Evolutionary conservation across 2,113 vertebrate genomes (phyloP).

Genomic region (Eudyptes chrysolophus): DNA sequence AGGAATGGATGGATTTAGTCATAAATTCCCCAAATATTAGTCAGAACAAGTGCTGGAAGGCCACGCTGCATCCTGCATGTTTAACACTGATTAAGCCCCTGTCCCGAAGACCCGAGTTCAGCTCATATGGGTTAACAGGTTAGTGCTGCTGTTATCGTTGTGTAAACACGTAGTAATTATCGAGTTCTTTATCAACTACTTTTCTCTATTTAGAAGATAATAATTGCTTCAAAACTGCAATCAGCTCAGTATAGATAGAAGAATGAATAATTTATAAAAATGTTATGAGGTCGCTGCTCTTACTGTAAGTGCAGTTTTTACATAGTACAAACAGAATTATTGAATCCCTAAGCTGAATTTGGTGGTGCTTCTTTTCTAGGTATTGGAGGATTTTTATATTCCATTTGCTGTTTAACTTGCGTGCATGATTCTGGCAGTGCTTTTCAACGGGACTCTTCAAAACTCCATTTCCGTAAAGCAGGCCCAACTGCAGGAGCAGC

Average conservation of each 20-base stretch:
- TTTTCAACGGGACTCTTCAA: background rate
- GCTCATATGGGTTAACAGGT: background rate
- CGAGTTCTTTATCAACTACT: background rate
- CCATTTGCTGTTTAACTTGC: background rate
- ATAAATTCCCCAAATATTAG: background rate
- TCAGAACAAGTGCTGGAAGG: background rate
- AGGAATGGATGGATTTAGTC: background rate
- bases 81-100: background rate
- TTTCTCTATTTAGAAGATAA: background rate
- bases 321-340: background rate
- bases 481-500: background rate
- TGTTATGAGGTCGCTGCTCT: background rate
- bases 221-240: conserved; percentile 6
- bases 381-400: background rate
- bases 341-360: background rate
- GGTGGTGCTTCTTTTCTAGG: background rate
- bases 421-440: background rate
- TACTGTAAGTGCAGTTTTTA: background rate
- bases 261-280: conserved; percentile 20
- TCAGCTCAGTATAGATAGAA: background rate
- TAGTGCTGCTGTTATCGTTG: background rate
- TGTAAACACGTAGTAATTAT: background rate
- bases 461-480: background rate
- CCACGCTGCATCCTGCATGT: background rate
- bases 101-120: background rate